Evolutionary conservation across 2,113 vertebrate genomes (phyloP).

Genomic region (Chaenogobius annularis): DNA sequence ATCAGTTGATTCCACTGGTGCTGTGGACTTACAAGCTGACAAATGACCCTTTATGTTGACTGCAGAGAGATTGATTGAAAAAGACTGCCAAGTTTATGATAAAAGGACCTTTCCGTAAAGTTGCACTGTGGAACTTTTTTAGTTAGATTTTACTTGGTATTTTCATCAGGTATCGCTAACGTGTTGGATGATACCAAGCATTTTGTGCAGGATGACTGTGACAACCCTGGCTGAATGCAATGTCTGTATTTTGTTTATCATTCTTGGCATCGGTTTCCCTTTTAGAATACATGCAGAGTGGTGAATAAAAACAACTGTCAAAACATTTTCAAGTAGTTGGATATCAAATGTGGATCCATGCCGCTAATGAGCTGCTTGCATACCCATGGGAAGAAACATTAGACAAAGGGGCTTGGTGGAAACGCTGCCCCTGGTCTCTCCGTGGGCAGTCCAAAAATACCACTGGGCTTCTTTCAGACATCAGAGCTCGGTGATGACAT

Average conservation of each 20-base stretch:
- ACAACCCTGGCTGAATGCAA: neutral
- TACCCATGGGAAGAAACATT: constrained; percentile 66
- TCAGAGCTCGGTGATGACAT: constrained; percentile 68
- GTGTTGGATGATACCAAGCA: neutral
- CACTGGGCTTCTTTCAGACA: constrained; percentile 64
- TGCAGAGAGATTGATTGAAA: no score
- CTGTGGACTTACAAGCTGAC: no score
- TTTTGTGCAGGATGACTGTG: neutral
- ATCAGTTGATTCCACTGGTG: no score
- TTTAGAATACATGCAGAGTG: neutral
- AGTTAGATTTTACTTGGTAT: neutral
- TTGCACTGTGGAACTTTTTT: no score
- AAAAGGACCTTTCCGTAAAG: no score
- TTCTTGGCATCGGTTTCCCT: neutral
- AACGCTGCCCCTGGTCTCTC: constrained; percentile 47
- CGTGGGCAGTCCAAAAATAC: constrained; percentile 67
- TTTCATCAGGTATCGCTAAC: neutral
- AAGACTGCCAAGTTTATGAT: no score
- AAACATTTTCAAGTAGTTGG: constrained; percentile 9
- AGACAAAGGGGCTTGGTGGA: constrained; percentile 54
- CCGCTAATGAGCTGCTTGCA: constrained; percentile 50
- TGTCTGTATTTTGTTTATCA: neutral
- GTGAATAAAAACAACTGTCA: neutral
- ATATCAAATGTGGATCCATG: constrained; percentile 34
- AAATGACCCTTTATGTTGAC: no score